Conservation (phyloP, 1,140 invertebrate genomes). For the Monomorium pharaonis region DNA sequence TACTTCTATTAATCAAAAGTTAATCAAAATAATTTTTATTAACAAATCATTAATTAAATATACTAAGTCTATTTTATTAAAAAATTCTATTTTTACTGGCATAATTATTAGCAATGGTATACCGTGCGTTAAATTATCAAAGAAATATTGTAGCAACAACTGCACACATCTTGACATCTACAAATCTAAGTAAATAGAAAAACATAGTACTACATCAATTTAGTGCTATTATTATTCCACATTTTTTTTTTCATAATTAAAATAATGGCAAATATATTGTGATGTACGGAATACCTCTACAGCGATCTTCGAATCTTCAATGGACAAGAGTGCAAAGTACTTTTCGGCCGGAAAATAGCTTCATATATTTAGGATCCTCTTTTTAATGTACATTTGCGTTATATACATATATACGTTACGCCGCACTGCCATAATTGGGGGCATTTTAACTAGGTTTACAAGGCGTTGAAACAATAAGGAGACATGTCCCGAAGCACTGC, state of each 20-base stretch:
- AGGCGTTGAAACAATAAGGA: slow-evolving; percentile 69
- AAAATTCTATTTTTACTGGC: neutral
- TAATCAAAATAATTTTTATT: slow-evolving; percentile 12
- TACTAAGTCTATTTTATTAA: neutral
- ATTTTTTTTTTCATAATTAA: slow-evolving; percentile 7
- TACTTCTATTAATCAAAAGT: neutral
- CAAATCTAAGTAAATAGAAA: slow-evolving; percentile 19
- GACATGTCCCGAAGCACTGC: slow-evolving; percentile 58
- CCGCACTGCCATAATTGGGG: slow-evolving; percentile 55
- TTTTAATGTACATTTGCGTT: slow-evolving; percentile 83
- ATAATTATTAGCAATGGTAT: neutral
- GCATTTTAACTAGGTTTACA: slow-evolving; percentile 63
- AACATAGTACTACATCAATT: slow-evolving; percentile 18
- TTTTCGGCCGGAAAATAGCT: slow-evolving; percentile 83
- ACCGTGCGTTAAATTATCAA: neutral
- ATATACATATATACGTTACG: slow-evolving; percentile 83
- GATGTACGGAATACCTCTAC: slow-evolving; percentile 12
- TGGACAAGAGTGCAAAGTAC: slow-evolving; percentile 48
- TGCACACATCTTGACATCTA: neutral
- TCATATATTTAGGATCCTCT: slow-evolving; percentile 82
- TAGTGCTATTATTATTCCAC: neutral
- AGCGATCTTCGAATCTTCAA: slow-evolving; percentile 21
- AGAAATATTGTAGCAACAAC: neutral
- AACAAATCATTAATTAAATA: slow-evolving; percentile 1
- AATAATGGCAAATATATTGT: neutral